Evolutionary conservation across 2,113 vertebrate species (phyloP).

Genomic region (Penelope pileata): DNA sequence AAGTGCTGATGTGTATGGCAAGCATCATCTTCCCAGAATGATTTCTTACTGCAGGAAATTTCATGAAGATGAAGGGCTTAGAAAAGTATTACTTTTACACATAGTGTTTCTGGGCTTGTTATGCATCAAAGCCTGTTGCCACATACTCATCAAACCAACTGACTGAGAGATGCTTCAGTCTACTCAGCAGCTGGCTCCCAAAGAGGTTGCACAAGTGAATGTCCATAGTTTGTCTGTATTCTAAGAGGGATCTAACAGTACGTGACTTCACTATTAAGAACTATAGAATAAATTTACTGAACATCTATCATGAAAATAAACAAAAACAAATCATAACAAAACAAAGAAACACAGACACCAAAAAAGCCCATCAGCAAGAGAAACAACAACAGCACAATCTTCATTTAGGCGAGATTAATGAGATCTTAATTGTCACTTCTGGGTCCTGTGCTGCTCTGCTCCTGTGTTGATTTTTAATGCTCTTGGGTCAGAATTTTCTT

Average conservation of each 20-base stretch:
- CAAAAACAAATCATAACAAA: neutral
- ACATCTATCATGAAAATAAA: neutral
- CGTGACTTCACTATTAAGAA: neutral
- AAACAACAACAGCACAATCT: neutral
- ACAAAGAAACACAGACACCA: too few relatives aligned
- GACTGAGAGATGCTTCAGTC: neutral
- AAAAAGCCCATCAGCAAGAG: too few relatives aligned
- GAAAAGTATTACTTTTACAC: neutral
- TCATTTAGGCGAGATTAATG: neutral
- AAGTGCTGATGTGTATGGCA: neutral
- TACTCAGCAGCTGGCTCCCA: neutral
- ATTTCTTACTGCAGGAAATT: neutral
- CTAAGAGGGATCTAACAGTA: too few relatives aligned
- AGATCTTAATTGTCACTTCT: neutral
- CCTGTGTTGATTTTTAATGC: neutral
- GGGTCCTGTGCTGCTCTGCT: neutral
- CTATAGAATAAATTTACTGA: neutral
- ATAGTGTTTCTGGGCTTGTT: neutral
- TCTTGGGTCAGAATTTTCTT: neutral
- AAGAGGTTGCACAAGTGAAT: neutral
- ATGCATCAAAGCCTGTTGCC: neutral
- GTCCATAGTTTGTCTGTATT: neutral
- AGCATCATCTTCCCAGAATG: neutral
- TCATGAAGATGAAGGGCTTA: neutral
- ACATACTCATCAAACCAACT: neutral